Conservation (phyloP, 2,797 vertebrate genomes). For the Trematomus bernacchii region DNA sequence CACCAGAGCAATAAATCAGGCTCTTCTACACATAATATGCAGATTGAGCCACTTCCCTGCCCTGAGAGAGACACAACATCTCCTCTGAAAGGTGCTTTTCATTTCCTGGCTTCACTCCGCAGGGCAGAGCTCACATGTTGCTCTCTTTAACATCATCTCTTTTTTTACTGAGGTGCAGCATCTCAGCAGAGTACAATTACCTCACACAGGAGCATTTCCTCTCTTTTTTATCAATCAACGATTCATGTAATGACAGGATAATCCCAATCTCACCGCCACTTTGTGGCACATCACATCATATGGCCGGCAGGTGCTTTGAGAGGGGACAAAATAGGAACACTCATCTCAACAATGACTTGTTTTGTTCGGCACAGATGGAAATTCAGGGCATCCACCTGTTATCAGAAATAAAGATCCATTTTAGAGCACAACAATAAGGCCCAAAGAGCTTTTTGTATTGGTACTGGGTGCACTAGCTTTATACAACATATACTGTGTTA, state of each 20-base stretch:
- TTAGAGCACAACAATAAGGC: background rate
- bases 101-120: constrained; percentile 37
- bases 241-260: constrained; percentile 2
- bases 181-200: constrained; percentile 23
- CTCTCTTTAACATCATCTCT: constrained; percentile 10
- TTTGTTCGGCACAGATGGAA: background rate
- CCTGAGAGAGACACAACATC: constrained; percentile 38
- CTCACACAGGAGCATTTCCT: background rate
- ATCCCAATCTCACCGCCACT: background rate
- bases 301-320: background rate
- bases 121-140: constrained; percentile 22
- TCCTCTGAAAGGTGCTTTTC: constrained; percentile 27
- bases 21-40: constrained; percentile 11
- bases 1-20: background rate
- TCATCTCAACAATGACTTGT: background rate
- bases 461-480: background rate
- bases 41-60: constrained; percentile 8
- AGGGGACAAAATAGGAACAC: background rate
- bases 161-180: constrained; percentile 15
- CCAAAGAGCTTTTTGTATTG: background rate
- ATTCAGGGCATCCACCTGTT: background rate
- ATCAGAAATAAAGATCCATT: background rate
- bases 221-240: background rate
- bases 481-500: background rate
- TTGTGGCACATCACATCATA: constrained; percentile 14